Evolutionary conservation across 2,888 invertebrate species (phyloP), one percentile per base, ranked within the genome.

Genomic region (Trissoscelio sp.): DNA sequence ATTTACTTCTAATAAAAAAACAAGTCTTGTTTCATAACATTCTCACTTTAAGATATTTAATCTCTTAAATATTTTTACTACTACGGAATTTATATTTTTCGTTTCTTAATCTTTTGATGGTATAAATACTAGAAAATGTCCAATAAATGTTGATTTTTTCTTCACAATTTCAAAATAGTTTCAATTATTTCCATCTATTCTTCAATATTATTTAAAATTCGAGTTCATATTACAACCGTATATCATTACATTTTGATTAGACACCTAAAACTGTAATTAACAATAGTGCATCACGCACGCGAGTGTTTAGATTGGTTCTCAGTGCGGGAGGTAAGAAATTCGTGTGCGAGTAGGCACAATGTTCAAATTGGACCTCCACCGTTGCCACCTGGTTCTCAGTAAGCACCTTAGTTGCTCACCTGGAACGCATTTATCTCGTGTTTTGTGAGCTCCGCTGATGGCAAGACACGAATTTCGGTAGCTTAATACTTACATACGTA

Each of bases 301-400:
- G 69, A 69, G 31, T 9, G 20, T 7, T 53, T 20, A 60, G 60
- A 60, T 37, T 73, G 51, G 48, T 24, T 16, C 11, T 42, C 24
- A 12, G 31, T 14, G 51, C 70, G 44, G 57, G 73, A 53, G 73
- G 64, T 62, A 69, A 42, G 14, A 60, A 66, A 37, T 73, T 66
- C 18, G 34, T 64, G 11, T 51, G n/a, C n/a, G 66, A 39, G 57
- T 62, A 70, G 69, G 60, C 48, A 62, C 64, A 16, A 37, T 18
- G 51, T 37, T 28, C 53, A 74, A 74, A 78, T 74, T 69, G 74
- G 81, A 74, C 81, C 77, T 78, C 72, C 81, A 18, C 31, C 48
- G 77, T 78, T 67, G 78, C 62, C 74, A 75, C 70, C 80, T 80
- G 80, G 70, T 75, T 75, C 75, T 51, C 57, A 44, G 57, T 75